Evolutionary conservation across 2,888 invertebrate genomes (phyloP).

Genomic region (Sminthurinus aureus): DNA sequence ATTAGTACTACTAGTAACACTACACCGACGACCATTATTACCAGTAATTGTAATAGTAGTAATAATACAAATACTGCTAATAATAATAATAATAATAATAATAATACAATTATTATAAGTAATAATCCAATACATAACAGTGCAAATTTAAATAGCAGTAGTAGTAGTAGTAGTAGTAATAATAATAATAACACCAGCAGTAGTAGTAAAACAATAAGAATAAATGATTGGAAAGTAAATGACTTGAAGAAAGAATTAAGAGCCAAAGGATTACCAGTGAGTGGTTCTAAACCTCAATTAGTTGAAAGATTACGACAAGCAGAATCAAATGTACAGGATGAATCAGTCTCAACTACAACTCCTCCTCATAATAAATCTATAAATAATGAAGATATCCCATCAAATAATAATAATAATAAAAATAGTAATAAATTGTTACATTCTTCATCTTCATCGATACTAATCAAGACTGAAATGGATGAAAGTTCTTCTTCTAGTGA

Average conservation of each 20-base stretch:
- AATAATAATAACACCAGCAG: constrained; percentile 7
- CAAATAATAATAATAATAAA: constrained; percentile 13
- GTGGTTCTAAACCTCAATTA: constrained; percentile 93
- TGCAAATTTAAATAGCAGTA: constrained; percentile 11
- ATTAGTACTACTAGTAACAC: too few relatives aligned
- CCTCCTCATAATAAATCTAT: constrained; percentile 10
- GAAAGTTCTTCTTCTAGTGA: constrained; percentile 52
- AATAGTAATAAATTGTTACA: constrained; percentile 39
- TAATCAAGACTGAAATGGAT: constrained; percentile 36
- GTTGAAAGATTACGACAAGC: constrained; percentile 81
- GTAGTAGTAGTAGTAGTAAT: constrained; percentile 30
- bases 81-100: not conserved
- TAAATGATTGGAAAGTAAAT: constrained; percentile 70
- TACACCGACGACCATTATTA: constrained; percentile 32
- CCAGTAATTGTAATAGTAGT: constrained; percentile 28
- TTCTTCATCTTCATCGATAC: constrained; percentile 32
- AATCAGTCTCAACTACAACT: constrained; percentile 47
- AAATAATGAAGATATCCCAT: not conserved
- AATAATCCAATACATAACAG: not conserved
- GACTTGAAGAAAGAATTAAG: constrained; percentile 94
- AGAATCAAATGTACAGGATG: constrained; percentile 43
- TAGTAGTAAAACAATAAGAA: constrained; percentile 31
- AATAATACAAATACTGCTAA: not conserved
- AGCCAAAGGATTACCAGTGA: constrained; percentile 91
- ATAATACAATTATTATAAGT: not conserved